These are phyloP conservation scores for Mormoops blainvillei DNA, from an alignment of 2,113 vertebrate genomes.

Conservation along the genomic window DNA sequence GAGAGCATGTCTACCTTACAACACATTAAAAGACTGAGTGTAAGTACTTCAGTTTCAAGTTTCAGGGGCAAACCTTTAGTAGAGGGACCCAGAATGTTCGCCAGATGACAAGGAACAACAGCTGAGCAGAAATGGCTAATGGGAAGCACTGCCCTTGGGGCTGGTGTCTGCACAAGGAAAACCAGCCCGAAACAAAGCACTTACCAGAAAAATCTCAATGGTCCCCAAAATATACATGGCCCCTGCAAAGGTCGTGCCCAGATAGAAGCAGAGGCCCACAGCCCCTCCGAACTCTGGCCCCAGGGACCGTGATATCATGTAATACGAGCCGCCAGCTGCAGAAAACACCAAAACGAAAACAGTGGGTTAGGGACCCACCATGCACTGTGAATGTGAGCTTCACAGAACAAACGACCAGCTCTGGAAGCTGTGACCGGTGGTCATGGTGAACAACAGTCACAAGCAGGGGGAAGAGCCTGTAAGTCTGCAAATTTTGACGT, in stretches of 20 bases:
- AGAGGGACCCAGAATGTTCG: background rate
- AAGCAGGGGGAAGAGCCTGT: background rate
- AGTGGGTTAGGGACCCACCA: rapidly evolving
- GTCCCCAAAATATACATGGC: slow-evolving; percentile 99
- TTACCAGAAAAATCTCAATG: slow-evolving; percentile 97
- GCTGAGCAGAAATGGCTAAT: too few relatives aligned
- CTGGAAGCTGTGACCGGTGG: background rate
- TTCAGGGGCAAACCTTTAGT: background rate
- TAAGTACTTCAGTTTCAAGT: background rate
- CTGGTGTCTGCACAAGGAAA: background rate
- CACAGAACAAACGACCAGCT: background rate
- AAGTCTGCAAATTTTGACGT: background rate
- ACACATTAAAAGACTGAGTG: background rate
- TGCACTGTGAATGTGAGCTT: rapidly evolving
- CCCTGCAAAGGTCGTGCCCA: slow-evolving; percentile 96
- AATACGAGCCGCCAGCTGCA: slow-evolving; percentile 96
- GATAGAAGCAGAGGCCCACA: slow-evolving; percentile 98
- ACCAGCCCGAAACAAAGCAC: background rate
- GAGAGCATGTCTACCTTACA: background rate
- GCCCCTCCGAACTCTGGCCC: slow-evolving; percentile 98
- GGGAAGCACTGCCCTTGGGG: background rate
- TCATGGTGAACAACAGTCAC: background rate
- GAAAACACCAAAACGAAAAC: background rate
- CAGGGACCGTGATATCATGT: slow-evolving; percentile 98
- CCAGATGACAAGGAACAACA: background rate